Evolutionary conservation across 2,113 vertebrate species (phyloP).

Genomic region (Asarcornis scutulata): DNA sequence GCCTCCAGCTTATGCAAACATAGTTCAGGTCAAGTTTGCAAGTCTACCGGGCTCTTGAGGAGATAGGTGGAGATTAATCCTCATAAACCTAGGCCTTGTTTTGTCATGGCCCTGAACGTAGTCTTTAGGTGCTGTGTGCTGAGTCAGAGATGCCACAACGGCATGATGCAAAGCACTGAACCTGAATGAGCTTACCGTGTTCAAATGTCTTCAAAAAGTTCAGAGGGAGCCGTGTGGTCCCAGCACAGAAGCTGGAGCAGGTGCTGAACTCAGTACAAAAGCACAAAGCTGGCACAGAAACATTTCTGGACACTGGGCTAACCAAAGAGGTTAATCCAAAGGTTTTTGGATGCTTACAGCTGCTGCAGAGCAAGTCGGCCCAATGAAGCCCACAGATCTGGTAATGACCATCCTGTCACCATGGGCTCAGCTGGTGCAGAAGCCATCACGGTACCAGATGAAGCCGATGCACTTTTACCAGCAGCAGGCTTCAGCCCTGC

Average conservation of each 20-base stretch:
- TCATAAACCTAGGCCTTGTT: background rate
- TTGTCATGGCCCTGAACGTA: background rate
- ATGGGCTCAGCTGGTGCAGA: background rate
- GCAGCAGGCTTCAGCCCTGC: background rate
- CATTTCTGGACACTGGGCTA: background rate
- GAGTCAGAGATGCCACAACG: background rate
- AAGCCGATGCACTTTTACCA: background rate
- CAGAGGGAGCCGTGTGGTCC: background rate
- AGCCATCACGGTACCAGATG: fast-evolving
- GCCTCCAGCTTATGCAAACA: background rate
- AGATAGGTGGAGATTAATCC: background rate
- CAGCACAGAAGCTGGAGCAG: background rate
- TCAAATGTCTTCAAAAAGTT: background rate
- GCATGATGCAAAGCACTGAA: background rate
- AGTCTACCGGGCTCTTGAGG: background rate
- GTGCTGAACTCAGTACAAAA: background rate
- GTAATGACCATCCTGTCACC: background rate
- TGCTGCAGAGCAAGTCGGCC: background rate
- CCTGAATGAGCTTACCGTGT: background rate
- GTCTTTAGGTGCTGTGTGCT: background rate
- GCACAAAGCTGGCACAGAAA: background rate
- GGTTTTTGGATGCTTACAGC: background rate
- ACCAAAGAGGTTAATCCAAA: background rate
- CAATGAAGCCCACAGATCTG: background rate
- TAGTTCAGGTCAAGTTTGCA: background rate